Conservation (phyloP, 2,797 vertebrate species). For the Strix occidentalis region DNA sequence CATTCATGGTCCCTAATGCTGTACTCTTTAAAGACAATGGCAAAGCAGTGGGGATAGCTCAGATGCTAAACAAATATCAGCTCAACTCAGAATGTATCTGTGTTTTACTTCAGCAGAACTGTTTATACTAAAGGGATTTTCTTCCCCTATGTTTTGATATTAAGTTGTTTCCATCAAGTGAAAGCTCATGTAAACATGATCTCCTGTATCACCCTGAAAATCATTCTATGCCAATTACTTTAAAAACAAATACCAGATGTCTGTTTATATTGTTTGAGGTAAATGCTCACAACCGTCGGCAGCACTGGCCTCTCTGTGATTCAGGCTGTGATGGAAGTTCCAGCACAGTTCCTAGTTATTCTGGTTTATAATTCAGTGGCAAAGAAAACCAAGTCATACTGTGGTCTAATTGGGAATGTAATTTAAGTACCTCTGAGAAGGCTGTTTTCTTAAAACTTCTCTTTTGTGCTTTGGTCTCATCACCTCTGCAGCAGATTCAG, state of each 20-base stretch:
- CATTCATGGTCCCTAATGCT: neutral
- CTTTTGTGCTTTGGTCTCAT: neutral
- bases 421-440: neutral
- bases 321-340: neutral
- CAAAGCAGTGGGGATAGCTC: neutral
- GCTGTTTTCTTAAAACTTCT: neutral
- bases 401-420: neutral
- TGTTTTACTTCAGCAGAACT: slow-evolving; percentile 60
- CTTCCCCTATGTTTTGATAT: slow-evolving; percentile 35
- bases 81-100: slow-evolving; percentile 35
- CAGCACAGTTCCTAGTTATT: neutral
- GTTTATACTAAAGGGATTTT: slow-evolving; percentile 55
- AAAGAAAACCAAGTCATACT: neutral
- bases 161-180: slow-evolving; percentile 67
- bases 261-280: slow-evolving; percentile 55
- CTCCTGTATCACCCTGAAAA: slow-evolving; percentile 63
- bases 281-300: neutral
- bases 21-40: neutral
- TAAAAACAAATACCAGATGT: slow-evolving; percentile 63
- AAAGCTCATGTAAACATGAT: slow-evolving; percentile 62
- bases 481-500: neutral
- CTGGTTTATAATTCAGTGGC: neutral
- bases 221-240: slow-evolving; percentile 52
- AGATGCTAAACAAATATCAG: slow-evolving; percentile 41
- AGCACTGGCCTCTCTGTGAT: neutral